phyloP scores from a whole-genome alignment of 2,113 vertebrate genomes.

The Petroica traversi region DNA sequence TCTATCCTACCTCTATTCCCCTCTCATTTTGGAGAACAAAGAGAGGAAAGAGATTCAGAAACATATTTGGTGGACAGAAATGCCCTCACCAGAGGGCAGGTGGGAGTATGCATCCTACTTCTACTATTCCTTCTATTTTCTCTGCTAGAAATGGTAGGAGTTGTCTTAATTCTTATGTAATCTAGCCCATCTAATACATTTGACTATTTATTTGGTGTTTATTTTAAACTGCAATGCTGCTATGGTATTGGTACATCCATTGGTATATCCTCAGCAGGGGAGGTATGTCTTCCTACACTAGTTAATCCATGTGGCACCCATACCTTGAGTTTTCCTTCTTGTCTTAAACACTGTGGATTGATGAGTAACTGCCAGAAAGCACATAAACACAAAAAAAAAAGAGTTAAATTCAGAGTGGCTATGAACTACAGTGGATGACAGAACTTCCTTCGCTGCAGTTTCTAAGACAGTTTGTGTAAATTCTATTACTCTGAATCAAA shows the following conservation, averaged over 20 bases:
- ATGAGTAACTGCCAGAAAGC: background rate
- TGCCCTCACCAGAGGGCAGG: background rate
- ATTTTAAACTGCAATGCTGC: background rate
- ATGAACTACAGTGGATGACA: background rate
- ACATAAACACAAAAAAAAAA: background rate
- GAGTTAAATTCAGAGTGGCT: background rate
- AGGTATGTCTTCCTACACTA: background rate
- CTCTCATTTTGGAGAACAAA: background rate
- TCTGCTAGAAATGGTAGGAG: background rate
- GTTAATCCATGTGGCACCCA: background rate
- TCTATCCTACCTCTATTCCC: background rate
- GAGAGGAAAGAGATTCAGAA: background rate
- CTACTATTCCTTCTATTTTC: background rate
- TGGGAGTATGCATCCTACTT: background rate
- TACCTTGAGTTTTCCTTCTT: background rate
- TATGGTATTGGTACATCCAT: background rate
- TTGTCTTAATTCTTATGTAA: background rate
- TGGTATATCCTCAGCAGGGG: background rate
- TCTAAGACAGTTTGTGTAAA: background rate
- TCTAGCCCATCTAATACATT: background rate
- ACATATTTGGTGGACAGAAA: background rate
- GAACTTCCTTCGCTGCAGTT: background rate
- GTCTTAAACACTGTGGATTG: background rate
- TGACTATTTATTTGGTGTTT: background rate
- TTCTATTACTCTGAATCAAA: background rate